These are phyloP conservation scores for Onthophagus sagittarius DNA, from an alignment of 2,888 invertebrate species.

Conservation along the genomic window DNA sequence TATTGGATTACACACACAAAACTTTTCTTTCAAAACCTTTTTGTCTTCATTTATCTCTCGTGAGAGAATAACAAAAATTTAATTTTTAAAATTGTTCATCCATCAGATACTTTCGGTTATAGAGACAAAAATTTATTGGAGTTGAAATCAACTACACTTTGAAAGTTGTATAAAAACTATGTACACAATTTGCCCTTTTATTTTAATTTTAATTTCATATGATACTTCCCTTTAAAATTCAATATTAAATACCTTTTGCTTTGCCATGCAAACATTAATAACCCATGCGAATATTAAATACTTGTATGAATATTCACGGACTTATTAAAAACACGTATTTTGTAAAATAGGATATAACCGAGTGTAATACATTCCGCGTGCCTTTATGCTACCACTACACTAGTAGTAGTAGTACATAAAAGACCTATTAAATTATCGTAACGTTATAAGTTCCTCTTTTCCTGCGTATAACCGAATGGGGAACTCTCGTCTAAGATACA, in stretches of 20 bases:
- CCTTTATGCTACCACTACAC: not conserved
- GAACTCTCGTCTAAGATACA: not conserved
- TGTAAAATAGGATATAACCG: not conserved
- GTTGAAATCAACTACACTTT: no score
- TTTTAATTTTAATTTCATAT: no score
- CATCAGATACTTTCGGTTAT: no score
- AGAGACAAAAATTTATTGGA: no score
- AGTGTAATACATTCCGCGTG: not conserved
- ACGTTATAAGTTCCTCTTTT: not conserved
- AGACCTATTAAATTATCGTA: not conserved
- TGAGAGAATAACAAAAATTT: no score
- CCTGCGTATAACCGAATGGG: not conserved
- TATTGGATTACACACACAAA: constrained; percentile 16
- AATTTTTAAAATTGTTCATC: no score
- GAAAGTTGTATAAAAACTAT: no score
- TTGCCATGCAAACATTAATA: not conserved
- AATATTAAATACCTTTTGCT: not conserved
- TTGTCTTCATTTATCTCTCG: no score
- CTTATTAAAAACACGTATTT: not conserved
- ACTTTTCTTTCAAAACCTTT: not conserved
- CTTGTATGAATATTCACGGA: not conserved
- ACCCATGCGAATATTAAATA: not conserved
- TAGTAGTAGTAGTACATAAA: not conserved
- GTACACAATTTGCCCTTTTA: no score
- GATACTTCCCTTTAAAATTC: not conserved